Percentiles rank a stretch among this genome's conserved stretches.
Evolutionary conservation across 2,888 invertebrate species (phyloP).

Genomic region (Malthinus flaveolus): DNA sequence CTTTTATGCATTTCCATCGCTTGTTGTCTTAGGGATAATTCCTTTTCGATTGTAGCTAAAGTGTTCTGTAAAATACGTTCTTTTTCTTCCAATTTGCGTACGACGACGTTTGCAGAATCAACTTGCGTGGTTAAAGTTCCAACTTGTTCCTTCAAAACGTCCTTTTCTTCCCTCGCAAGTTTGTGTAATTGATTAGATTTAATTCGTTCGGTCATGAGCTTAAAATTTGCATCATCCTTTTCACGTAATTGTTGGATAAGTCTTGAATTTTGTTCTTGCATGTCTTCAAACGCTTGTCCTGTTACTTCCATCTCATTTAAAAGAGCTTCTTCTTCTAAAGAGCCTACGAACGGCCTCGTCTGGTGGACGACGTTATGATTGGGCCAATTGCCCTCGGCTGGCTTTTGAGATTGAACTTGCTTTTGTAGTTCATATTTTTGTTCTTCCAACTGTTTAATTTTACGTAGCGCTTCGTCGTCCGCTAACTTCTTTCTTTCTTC

Average conservation of each 20-base stretch:
- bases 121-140: slow-evolving; percentile 60
- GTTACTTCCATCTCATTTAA: slow-evolving; percentile 99
- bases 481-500: slow-evolving; percentile 88
- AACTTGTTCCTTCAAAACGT: slow-evolving; percentile 88
- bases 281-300: slow-evolving; percentile 98
- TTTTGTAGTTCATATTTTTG: slow-evolving; percentile 90
- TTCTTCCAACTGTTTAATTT: slow-evolving; percentile 93
- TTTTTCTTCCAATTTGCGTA: slow-evolving; percentile 93
- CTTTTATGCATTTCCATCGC: slow-evolving; percentile 98
- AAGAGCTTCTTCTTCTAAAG: slow-evolving; percentile 91
- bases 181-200: slow-evolving; percentile 96
- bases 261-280: slow-evolving; percentile 97
- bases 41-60: slow-evolving; percentile 91
- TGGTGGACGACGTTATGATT: slow-evolving; percentile 57
- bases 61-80: slow-evolving; percentile 91
- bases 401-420: slow-evolving; percentile 84
- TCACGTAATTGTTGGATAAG: slow-evolving; percentile 93
- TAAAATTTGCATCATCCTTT: slow-evolving; percentile 98
- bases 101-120: slow-evolving; percentile 92
- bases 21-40: slow-evolving; percentile 88
- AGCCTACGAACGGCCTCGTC: slow-evolving; percentile 71
- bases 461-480: slow-evolving; percentile 92
- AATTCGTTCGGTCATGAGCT: slow-evolving; percentile 96
- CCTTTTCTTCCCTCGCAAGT: slow-evolving; percentile 91
- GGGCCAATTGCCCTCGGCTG: slow-evolving; percentile 61